phyloP scores from a whole-genome alignment of 2,113 vertebrate genomes.

The Semicossyphus pulcher region DNA sequence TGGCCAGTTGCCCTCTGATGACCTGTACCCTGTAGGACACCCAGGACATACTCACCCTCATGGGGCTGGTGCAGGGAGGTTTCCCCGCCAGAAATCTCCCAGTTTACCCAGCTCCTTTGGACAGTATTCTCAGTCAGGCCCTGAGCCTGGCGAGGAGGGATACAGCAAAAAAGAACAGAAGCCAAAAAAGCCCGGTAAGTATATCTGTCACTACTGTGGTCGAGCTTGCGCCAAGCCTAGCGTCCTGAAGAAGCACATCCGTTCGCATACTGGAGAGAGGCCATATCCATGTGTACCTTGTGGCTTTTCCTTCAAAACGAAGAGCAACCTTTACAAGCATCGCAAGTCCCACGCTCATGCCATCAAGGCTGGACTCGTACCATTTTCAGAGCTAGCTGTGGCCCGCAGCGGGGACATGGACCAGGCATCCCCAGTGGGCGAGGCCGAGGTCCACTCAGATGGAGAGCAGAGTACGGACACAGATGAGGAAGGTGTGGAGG shows the following conservation, averaged over 20 bases:
- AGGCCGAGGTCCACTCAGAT: conserved; percentile 95
- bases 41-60: conserved; percentile 90
- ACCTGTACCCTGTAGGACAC: conserved; percentile 89
- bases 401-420: conserved; percentile 89
- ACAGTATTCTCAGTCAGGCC: conserved; percentile 92
- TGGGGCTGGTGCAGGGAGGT: conserved; percentile 77
- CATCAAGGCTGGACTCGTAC: conserved; percentile 97
- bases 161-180: conserved; percentile 95
- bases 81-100: conserved; percentile 92
- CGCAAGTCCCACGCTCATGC: conserved; percentile 98
- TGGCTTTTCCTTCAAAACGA: conserved; percentile 99
- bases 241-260: conserved; percentile 98
- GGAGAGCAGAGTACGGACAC: conserved; percentile 98
- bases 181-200: conserved; percentile 98
- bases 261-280: conserved; percentile 97
- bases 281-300: conserved; percentile 97
- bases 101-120: conserved; percentile 90
- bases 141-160: conserved; percentile 91
- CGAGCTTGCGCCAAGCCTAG: conserved; percentile 99
- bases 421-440: conserved; percentile 89
- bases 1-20: conserved; percentile 92
- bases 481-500: conserved; percentile 92
- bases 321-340: conserved; percentile 99
- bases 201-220: conserved; percentile 97
- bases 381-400: conserved; percentile 91